Evolutionary conservation across 2,113 vertebrate species (phyloP).

Genomic region (Haemorhous mexicanus): DNA sequence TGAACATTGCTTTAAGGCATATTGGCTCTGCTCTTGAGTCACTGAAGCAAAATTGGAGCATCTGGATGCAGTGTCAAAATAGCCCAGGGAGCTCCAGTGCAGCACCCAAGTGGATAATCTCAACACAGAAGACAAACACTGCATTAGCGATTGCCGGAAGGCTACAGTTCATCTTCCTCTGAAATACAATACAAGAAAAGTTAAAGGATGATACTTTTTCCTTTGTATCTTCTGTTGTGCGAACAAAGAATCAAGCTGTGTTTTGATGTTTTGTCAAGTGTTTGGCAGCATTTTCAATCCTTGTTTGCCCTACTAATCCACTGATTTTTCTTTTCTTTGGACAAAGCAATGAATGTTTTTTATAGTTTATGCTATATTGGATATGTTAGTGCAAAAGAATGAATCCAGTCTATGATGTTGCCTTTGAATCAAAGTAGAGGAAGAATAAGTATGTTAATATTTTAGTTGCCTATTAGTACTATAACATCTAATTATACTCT

Average conservation of each 20-base stretch:
- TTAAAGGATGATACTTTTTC: neutral
- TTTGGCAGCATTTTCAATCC: neutral
- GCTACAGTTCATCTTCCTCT: slow-evolving; percentile 20
- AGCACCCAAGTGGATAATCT: slow-evolving; percentile 51
- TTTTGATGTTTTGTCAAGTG: neutral
- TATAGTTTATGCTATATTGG: neutral
- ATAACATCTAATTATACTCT: neutral
- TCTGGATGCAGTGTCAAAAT: slow-evolving; percentile 62
- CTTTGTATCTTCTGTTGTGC: neutral
- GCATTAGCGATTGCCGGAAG: slow-evolving; percentile 18
- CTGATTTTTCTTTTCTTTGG: neutral
- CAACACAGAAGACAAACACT: slow-evolving; percentile 53
- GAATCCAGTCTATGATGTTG: neutral
- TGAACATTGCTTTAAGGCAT: slow-evolving; percentile 23
- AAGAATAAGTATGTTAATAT: neutral
- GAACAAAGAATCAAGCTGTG: slow-evolving; percentile 27
- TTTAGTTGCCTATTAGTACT: neutral
- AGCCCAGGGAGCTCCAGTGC: slow-evolving; percentile 38
- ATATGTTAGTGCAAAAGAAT: neutral
- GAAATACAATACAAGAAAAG: slow-evolving; percentile 43
- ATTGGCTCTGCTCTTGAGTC: slow-evolving; percentile 52
- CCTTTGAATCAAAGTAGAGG: neutral
- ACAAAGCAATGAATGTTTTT: neutral
- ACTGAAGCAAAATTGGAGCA: slow-evolving; percentile 69
- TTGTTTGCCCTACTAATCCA: neutral